These are phyloP conservation scores for Saturnia pavonia DNA, from an alignment of 2,888 invertebrate species.

Conservation along the genomic window DNA sequence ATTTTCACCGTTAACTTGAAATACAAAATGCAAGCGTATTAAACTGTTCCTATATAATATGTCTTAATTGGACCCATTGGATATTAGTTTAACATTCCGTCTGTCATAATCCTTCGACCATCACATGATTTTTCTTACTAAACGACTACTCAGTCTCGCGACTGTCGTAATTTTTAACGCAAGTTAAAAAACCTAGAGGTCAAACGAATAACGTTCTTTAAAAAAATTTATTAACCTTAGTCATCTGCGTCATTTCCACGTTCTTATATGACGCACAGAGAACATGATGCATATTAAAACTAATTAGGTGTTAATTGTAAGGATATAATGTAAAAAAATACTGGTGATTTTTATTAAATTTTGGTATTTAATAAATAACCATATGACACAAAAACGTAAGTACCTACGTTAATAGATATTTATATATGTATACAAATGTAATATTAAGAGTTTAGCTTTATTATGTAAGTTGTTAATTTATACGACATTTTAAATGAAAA, in stretches of 20 bases:
- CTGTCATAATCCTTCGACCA: too few species aligned
- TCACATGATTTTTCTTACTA: too few species aligned
- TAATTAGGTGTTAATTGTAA: not conserved
- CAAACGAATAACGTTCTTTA: too few species aligned
- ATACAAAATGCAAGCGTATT: too few species aligned
- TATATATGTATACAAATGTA: not conserved
- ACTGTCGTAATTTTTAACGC: too few species aligned
- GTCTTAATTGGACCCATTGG: too few species aligned
- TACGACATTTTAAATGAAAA: not conserved
- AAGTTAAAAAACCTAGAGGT: too few species aligned
- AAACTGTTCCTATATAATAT: too few species aligned
- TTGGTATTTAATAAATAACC: not conserved
- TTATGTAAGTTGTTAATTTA: not conserved
- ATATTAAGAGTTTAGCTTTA: not conserved
- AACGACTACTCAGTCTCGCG: too few species aligned
- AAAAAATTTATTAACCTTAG: too few species aligned
- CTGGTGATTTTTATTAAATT: not conserved
- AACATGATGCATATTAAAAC: not conserved
- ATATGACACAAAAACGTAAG: not conserved
- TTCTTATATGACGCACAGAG: not conserved
- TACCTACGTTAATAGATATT: not conserved
- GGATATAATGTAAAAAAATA: not conserved
- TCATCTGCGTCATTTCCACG: not conserved
- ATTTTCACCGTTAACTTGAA: too few species aligned
- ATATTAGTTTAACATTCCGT: too few species aligned